Conservation (phyloP, 2,113 vertebrate genomes). For the Terrapene triunguis region DNA sequence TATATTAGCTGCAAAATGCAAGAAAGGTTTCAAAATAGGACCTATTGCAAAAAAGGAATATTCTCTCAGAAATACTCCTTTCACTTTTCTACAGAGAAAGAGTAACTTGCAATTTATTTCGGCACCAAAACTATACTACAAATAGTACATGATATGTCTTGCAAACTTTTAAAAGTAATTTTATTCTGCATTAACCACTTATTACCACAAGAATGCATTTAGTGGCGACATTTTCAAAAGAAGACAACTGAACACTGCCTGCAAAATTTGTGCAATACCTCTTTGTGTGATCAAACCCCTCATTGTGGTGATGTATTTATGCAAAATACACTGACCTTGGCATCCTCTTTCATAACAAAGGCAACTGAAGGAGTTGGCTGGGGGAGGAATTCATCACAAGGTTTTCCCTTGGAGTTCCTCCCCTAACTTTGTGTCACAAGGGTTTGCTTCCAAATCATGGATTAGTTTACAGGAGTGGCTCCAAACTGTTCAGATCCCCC, state of each 20-base stretch:
- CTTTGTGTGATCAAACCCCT: accelerated
- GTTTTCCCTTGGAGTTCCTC: neutral
- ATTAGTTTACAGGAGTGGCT: neutral
- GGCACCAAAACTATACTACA: neutral
- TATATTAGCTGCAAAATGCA: neutral
- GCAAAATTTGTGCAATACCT: neutral
- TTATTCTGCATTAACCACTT: neutral
- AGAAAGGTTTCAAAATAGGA: neutral
- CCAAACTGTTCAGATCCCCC: neutral
- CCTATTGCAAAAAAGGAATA: neutral
- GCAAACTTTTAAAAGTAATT: neutral
- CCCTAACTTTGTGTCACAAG: neutral
- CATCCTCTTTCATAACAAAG: neutral
- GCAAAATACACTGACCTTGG: neutral
- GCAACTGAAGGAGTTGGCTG: neutral
- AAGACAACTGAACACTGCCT: no score
- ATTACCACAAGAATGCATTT: neutral
- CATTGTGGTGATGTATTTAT: neutral
- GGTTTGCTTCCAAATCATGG: neutral
- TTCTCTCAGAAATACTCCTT: neutral
- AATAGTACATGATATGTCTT: neutral
- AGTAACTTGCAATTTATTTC: neutral
- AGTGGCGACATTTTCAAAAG: neutral
- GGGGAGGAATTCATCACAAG: neutral
- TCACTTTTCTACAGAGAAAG: neutral